Percentiles rank a stretch among this genome's conserved stretches.
Conservation (phyloP, 2,888 invertebrate species). For the Ennomos fuscantarius region DNA sequence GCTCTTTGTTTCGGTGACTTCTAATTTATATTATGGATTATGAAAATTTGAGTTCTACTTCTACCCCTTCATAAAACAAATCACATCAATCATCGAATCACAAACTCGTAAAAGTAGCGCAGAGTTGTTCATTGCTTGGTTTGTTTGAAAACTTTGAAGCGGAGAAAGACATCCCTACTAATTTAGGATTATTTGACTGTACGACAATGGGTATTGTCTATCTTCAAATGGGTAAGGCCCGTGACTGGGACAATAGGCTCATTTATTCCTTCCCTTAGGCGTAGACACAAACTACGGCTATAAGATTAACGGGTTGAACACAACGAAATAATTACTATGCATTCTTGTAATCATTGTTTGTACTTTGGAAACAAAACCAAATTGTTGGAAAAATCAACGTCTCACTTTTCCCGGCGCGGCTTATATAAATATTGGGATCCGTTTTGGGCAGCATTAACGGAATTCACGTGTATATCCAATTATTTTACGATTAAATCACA, state of each 20-base stretch:
- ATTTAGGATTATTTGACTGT: slow-evolving; percentile 72
- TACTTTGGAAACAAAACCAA: slow-evolving; percentile 32
- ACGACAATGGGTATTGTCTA: slow-evolving; percentile 77
- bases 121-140: slow-evolving; percentile 54
- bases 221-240: slow-evolving; percentile 72
- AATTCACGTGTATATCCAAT: slow-evolving; percentile 13
- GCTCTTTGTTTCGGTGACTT: slow-evolving; percentile 29
- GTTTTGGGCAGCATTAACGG: slow-evolving; percentile 10
- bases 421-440: slow-evolving; percentile 26
- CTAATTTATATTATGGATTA: slow-evolving; percentile 34
- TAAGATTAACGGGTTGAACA: slow-evolving; percentile 68
- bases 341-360: slow-evolving; percentile 46
- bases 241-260: slow-evolving; percentile 71
- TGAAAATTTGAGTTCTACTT: slow-evolving; percentile 18
- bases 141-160: slow-evolving; percentile 60
- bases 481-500: slow-evolving; percentile 14
- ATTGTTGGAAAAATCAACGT: slow-evolving; percentile 31
- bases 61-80: slow-evolving; percentile 31
- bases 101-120: slow-evolving; percentile 39
- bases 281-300: slow-evolving; percentile 67
- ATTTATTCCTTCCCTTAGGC: slow-evolving; percentile 77
- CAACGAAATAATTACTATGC: slow-evolving; percentile 67
- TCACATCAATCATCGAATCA: slow-evolving; percentile 41
- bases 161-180: slow-evolving; percentile 69
- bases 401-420: slow-evolving; percentile 10